Percentiles rank a stretch among this genome's conserved stretches.
These are phyloP conservation scores for Pogonomyrmex barbatus DNA, from an alignment of 1,140 invertebrate genomes.

Conservation along the genomic window DNA sequence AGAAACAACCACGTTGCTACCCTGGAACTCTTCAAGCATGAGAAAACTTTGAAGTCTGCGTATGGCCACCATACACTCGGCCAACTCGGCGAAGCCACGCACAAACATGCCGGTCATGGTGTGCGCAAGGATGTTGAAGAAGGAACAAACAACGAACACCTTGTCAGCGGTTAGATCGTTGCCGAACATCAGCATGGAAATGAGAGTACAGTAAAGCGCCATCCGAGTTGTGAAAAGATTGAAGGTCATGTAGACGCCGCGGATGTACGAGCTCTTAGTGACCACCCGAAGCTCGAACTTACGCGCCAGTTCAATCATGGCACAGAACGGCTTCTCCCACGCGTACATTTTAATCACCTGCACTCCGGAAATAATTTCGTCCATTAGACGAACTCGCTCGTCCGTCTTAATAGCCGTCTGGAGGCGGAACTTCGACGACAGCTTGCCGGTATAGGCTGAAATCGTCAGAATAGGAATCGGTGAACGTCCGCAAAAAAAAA, in stretches of 20 bases:
- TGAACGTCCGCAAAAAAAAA: background rate
- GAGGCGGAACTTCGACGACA: slow-evolving; percentile 88
- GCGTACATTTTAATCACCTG: slow-evolving; percentile 94
- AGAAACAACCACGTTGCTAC: slow-evolving; percentile 40
- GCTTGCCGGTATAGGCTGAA: slow-evolving; percentile 89
- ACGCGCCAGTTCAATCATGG: slow-evolving; percentile 87
- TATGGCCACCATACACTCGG: slow-evolving; percentile 88
- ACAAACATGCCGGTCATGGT: slow-evolving; percentile 91
- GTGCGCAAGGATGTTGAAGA: slow-evolving; percentile 89
- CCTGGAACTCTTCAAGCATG: slow-evolving; percentile 85
- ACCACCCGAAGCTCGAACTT: slow-evolving; percentile 89
- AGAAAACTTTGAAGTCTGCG: slow-evolving; percentile 87
- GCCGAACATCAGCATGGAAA: slow-evolving; percentile 87
- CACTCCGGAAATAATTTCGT: slow-evolving; percentile 91
- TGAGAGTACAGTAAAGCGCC: slow-evolving; percentile 89
- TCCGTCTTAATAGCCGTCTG: slow-evolving; percentile 91
- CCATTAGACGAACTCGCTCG: slow-evolving; percentile 92
- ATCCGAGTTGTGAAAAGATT: slow-evolving; percentile 90
- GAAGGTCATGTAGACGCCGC: slow-evolving; percentile 91
- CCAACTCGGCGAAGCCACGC: slow-evolving; percentile 88
- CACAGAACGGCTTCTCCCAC: slow-evolving; percentile 91
- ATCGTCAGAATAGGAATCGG: slow-evolving; percentile 38
- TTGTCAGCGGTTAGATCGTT: slow-evolving; percentile 87
- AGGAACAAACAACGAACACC: slow-evolving; percentile 89
- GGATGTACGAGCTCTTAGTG: slow-evolving; percentile 89